Evolutionary conservation across 2,888 invertebrate genomes (phyloP).

Genomic region (Orthonevra nobilis): DNA sequence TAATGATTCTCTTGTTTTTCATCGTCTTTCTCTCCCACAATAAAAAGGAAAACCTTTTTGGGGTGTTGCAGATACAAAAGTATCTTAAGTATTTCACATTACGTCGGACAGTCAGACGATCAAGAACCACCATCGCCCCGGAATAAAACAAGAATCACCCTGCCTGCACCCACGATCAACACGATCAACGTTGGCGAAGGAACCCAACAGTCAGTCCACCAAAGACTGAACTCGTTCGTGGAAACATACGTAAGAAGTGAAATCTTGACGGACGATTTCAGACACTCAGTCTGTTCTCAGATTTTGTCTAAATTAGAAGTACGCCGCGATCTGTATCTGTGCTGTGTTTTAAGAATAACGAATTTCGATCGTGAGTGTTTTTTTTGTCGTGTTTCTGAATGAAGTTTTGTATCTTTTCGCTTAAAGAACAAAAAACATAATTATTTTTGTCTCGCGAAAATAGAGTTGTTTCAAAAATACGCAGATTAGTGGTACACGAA

Average conservation of each 20-base stretch:
- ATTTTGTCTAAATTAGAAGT: conserved; percentile 69
- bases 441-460: conserved; percentile 5
- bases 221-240: conserved; percentile 33
- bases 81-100: conserved; percentile 57
- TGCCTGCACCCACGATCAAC: conserved; percentile 46
- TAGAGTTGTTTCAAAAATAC: conserved; percentile 40
- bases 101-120: conserved; percentile 35
- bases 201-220: too few relatives aligned
- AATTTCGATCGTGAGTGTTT: conserved; percentile 9
- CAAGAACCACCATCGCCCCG: conserved; percentile 14
- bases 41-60: conserved; percentile 41
- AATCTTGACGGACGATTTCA: conserved; percentile 59
- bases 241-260: conserved; percentile 42
- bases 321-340: conserved; percentile 22
- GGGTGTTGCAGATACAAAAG: conserved; percentile 53
- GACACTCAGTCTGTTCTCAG: conserved; percentile 68
- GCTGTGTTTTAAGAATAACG: conserved; percentile 7
- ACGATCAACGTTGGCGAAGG: conserved; percentile 62
- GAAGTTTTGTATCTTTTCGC: conserved; percentile 25
- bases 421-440: not conserved
- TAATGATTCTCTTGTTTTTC: too few relatives aligned
- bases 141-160: conserved; percentile 16
- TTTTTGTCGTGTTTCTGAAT: conserved; percentile 42
- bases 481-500: conserved; percentile 3
- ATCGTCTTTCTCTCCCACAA: conserved; percentile 51